These are phyloP conservation scores for Papilio xuthus DNA, from an alignment of 1,140 invertebrate genomes.

Conservation along the genomic window DNA sequence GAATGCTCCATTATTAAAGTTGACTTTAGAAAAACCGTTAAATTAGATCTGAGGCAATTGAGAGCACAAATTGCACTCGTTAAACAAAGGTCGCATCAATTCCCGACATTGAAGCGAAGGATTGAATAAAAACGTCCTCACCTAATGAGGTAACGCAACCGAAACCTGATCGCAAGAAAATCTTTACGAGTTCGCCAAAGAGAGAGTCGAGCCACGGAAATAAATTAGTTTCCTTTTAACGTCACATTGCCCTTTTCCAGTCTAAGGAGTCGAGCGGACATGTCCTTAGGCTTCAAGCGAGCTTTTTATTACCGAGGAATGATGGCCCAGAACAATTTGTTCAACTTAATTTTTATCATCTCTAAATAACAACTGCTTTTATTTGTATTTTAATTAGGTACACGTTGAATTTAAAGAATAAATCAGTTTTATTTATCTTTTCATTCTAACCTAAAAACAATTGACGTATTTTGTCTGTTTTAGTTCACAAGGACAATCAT, in stretches of 20 bases:
- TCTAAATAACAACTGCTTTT: not conserved
- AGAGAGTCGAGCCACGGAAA: not conserved
- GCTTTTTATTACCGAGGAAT: not conserved
- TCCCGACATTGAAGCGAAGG: conserved; percentile 29
- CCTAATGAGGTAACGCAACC: conserved; percentile 13
- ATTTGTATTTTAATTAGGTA: not conserved
- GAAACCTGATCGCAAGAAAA: conserved; percentile 27
- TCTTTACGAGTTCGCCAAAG: conserved; percentile 32
- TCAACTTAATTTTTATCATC: not conserved
- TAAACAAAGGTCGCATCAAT: conserved; percentile 39
- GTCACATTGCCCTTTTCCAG: conserved; percentile 30
- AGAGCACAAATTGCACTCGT: conserved; percentile 33
- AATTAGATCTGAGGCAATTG: conserved; percentile 27
- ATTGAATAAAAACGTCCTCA: conserved; percentile 11
- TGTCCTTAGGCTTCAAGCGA: not conserved
- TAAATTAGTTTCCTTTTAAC: conserved; percentile 31
- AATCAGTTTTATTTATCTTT: not conserved
- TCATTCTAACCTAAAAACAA: not conserved
- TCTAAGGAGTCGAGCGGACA: conserved; percentile 15
- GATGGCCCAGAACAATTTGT: not conserved
- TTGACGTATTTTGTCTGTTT: not conserved
- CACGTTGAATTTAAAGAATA: not conserved
- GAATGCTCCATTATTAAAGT: conserved; percentile 11
- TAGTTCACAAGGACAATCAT: not conserved
- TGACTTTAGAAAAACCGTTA: conserved; percentile 5